These are phyloP conservation scores for Myopa testacea DNA, from an alignment of 2,888 invertebrate species.

Conservation along the genomic window DNA sequence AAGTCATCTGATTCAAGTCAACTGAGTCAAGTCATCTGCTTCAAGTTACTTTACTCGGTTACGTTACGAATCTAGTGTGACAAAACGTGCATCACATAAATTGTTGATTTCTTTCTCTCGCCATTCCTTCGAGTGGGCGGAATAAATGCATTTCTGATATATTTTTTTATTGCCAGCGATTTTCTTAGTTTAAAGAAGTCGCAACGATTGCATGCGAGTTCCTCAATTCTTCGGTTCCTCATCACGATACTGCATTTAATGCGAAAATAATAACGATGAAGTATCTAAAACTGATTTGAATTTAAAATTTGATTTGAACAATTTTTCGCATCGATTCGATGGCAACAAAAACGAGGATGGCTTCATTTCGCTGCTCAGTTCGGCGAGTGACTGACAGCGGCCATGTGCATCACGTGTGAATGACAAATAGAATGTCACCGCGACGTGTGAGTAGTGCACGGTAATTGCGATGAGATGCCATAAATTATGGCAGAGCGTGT, in stretches of 20 bases:
- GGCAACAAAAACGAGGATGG: conserved; percentile 6
- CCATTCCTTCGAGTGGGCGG: conserved; percentile 22
- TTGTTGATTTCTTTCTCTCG: conserved; percentile 8
- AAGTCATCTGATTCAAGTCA: not conserved
- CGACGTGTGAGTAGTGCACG: not conserved
- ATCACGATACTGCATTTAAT: conserved; percentile 6
- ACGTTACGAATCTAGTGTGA: conserved; percentile 39
- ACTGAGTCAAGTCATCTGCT: not conserved
- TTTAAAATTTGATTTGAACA: conserved; percentile 37
- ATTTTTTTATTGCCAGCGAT: not conserved
- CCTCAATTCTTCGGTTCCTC: not conserved
- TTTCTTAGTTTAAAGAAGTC: conserved; percentile 4
- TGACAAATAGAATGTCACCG: conserved; percentile 15
- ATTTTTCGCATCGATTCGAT: conserved; percentile 21
- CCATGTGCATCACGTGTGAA: conserved; percentile 32
- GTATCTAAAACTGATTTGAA: conserved; percentile 15
- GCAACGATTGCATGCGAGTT: not conserved
- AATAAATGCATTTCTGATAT: conserved; percentile 34
- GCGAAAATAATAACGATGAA: not conserved
- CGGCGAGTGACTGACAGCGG: not conserved
- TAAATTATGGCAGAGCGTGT: conserved; percentile 32
- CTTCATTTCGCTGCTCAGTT: not conserved
- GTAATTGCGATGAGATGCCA: conserved; percentile 30
- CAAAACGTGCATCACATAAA: conserved; percentile 49
- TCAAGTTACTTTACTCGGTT: not conserved